Base-by-base conservation (phyloP, 2,797 vertebrate species). In the Gambelia wislizenii region DNA sequence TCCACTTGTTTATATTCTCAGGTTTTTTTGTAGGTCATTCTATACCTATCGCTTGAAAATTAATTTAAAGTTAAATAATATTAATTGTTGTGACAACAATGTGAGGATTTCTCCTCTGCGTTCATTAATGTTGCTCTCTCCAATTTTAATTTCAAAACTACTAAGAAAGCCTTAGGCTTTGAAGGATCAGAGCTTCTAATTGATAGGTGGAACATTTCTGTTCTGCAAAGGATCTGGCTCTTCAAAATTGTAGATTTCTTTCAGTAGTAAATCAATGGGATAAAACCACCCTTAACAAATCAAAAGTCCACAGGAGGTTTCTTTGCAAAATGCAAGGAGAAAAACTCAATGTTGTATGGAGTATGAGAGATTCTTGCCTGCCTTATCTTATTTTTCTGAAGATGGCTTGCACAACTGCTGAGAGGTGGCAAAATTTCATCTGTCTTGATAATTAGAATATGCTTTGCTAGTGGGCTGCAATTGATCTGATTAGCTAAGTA, bases 371-470 rank as follows among this genome's bases (percentile, higher is more conserved):
- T 84, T 83, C 84, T 89, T 76, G 64, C 93, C 88, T 92, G 89
- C 83, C 93, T 94, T 92, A 91, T 94, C 88, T 93, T 95, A 88
- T 84, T 94, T 94, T 94, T 93, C 92, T 91, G 91, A 90, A 1
- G 1, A 74, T 89, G 84, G 86, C 92, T 95, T 89, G 91, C 87
- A 59, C 91, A 94, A 88, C 86, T 90, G 81, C 92, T 95, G 91
- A 92, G 90, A 94, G 93, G 95, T 95, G 93, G 83, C 93, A 95
- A 94, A 95, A 95, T 95, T 93, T 94, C 91, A 94, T 96, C 93
- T 88, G 78, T 92, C 93, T 89, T 92, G 94, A 95, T 95, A 96
- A 96, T 96, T 85, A 94, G 91, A 95, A 94, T 93, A 93, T 85
- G 79, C 89, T 95, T 95, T 95, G 92, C 91, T 95, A 54, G 93